Conservation (phyloP, 2,888 invertebrate species). For the Caenorhabditis virilis region DNA sequence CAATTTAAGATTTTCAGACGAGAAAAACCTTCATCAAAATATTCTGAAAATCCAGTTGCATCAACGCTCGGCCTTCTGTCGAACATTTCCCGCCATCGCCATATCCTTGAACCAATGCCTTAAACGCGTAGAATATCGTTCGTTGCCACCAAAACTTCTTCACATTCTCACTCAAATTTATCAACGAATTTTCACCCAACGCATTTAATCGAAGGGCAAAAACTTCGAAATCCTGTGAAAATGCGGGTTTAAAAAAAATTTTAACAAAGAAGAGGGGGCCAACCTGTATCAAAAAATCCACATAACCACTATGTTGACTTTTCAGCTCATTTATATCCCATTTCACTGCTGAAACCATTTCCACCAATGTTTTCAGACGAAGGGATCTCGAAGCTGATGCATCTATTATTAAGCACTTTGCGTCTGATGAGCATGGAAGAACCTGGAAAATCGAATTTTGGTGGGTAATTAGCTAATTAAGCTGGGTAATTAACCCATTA, state of each 20-base stretch:
- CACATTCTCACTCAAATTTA: slow-evolving; percentile 20
- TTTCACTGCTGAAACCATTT: slow-evolving; percentile 84
- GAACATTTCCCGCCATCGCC: slow-evolving; percentile 86
- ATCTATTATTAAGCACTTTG: slow-evolving; percentile 34
- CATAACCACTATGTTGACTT: slow-evolving; percentile 88
- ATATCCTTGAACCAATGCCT: slow-evolving; percentile 87
- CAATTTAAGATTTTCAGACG: background rate
- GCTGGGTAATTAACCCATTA: too few species aligned
- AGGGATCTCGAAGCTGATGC: slow-evolving; percentile 53
- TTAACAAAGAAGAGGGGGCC: background rate
- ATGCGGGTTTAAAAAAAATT: background rate
- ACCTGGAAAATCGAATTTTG: slow-evolving; percentile 10
- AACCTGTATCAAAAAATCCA: slow-evolving; percentile 70
- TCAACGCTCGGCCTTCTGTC: slow-evolving; percentile 91
- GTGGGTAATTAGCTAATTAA: too few species aligned
- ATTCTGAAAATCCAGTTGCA: slow-evolving; percentile 97
- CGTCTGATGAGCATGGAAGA: slow-evolving; percentile 30
- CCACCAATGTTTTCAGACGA: slow-evolving; percentile 73
- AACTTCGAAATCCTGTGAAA: slow-evolving; percentile 50
- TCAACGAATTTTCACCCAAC: slow-evolving; percentile 14
- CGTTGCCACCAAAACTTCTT: slow-evolving; percentile 80
- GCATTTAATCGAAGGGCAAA: slow-evolving; percentile 46
- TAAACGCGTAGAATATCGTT: slow-evolving; percentile 83
- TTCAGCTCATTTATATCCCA: slow-evolving; percentile 86
- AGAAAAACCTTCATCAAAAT: slow-evolving; percentile 78